Evolutionary conservation across 1,140 invertebrate species (phyloP), one percentile per base, ranked within the genome.

Genomic region (Scaptomyza pallida): DNA sequence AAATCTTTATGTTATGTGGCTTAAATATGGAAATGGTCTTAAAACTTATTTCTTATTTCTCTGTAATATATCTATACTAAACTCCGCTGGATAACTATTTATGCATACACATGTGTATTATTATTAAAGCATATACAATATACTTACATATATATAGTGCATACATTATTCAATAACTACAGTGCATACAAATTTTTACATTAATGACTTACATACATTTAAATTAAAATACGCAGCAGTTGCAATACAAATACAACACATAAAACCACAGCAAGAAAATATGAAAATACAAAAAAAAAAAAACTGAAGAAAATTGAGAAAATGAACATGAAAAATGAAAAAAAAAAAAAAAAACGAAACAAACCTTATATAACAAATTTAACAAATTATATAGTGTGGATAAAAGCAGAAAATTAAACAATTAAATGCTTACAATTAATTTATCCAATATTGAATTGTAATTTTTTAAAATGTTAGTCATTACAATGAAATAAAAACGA

Each of bases 401-500:
- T 52, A 51, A 57, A n/a, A 57, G 68, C 67, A 71, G 56, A 72
- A 78, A 83, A 57, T 73, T 72, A 51, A 65, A 65, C 5, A 76
- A 45, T 51, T 64, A 69, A 76, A 89, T 73, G 82, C 82, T 88
- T 88, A 89, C 60, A 89, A 89, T 75, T 78, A 88, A 88, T 89
- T 89, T 83, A 83, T 83, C 83, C 70, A 89, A 85, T 85, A 88
- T 88, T 88, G 82, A 88, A 88, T 82, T 88, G 82, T 89, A 88
- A 88, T 88, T 88, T 88, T 88, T 88, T 88, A 88, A 89, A 89
- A 89, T 86, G 83, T 89, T 89, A 88, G 82, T 89, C 78, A 89
- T 89, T 88, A 89, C 80, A 89, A 89, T 74, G 60, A 78, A 83
- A 83, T 78, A 88, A 88, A 86, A 88, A 83, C 72, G 57, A 89